Conservation (phyloP, 2,888 invertebrate genomes). For the Oscheius myriophilus region DNA sequence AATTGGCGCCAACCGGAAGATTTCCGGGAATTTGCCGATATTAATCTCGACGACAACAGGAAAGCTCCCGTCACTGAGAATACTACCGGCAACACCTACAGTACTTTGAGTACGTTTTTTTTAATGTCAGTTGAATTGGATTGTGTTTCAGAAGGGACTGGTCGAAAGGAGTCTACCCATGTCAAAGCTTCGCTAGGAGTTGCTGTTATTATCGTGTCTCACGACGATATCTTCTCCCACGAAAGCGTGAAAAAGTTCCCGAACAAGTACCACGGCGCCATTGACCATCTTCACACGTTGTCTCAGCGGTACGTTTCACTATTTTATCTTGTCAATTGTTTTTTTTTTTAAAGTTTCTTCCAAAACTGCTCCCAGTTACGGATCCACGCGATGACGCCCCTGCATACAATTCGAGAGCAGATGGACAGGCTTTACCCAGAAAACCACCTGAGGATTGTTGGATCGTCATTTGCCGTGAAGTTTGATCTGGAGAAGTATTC, state of each 20-base stretch:
- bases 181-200: slow-evolving; percentile 38
- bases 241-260: slow-evolving; percentile 37
- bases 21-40: slow-evolving; percentile 37
- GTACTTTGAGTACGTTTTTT: slow-evolving; percentile 31
- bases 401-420: slow-evolving; percentile 29
- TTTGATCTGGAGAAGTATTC: slow-evolving; percentile 37
- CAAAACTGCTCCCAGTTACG: slow-evolving; percentile 28
- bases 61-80: slow-evolving; percentile 7
- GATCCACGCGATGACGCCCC: slow-evolving; percentile 33
- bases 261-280: slow-evolving; percentile 38
- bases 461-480: slow-evolving; percentile 36
- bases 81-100: slow-evolving; percentile 16
- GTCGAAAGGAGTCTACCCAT: slow-evolving; percentile 25
- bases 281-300: slow-evolving; percentile 31
- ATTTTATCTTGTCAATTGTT: too few species aligned
- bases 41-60: slow-evolving; percentile 26
- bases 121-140: neutral
- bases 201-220: slow-evolving; percentile 49
- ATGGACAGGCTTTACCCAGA: slow-evolving; percentile 39
- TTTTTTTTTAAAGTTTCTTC: slow-evolving; percentile 43
- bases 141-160: slow-evolving; percentile 13
- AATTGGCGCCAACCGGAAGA: slow-evolving; percentile 39
- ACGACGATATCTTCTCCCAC: slow-evolving; percentile 55
- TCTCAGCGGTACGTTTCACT: slow-evolving; percentile 25
- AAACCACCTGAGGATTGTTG: slow-evolving; percentile 53